A percentile compares a stretch with the other conserved stretches of the same genome.
These are phyloP conservation scores for Craterocephalus amniculus DNA, from an alignment of 2,797 vertebrate genomes.

Conservation along the genomic window DNA sequence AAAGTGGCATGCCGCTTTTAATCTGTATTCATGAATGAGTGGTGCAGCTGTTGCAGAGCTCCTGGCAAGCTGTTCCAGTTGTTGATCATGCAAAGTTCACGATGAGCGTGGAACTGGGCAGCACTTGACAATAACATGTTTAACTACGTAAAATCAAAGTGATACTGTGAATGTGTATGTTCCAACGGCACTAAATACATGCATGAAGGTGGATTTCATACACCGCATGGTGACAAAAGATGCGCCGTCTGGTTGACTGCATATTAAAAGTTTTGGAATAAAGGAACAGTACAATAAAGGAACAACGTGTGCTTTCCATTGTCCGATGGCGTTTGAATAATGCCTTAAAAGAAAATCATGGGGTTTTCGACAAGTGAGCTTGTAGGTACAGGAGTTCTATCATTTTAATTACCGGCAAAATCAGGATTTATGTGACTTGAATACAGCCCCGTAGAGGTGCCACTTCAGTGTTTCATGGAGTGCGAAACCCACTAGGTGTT, in stretches of 20 bases:
- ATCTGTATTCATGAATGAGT: constrained; percentile 50
- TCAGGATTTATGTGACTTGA: constrained; percentile 27
- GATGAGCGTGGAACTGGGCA: constrained; percentile 18
- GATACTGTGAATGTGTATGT: neutral
- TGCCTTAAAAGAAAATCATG: constrained; percentile 19
- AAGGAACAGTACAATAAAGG: constrained; percentile 35
- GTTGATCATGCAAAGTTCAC: constrained; percentile 25
- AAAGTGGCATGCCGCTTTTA: constrained; percentile 21
- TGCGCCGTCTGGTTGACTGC: constrained; percentile 35
- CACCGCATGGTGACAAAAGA: constrained; percentile 6
- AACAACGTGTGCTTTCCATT: constrained; percentile 16
- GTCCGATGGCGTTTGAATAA: constrained; percentile 40
- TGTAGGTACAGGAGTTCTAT: constrained; percentile 22
- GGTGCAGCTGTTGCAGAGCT: constrained; percentile 29
- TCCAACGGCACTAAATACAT: constrained; percentile 3
- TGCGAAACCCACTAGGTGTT: constrained; percentile 29
- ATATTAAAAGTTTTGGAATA: constrained; percentile 32
- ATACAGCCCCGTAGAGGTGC: constrained; percentile 5
- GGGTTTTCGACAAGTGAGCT: constrained; percentile 16
- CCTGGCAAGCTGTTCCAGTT: constrained; percentile 29
- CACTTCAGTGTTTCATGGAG: constrained; percentile 41
- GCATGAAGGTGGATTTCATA: constrained; percentile 3
- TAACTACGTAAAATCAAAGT: neutral
- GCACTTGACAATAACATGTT: neutral
- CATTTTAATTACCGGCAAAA: constrained; percentile 38